These are phyloP conservation scores for Heterodera carotae DNA, from an alignment of 1,140 invertebrate species.

Conservation along the genomic window DNA sequence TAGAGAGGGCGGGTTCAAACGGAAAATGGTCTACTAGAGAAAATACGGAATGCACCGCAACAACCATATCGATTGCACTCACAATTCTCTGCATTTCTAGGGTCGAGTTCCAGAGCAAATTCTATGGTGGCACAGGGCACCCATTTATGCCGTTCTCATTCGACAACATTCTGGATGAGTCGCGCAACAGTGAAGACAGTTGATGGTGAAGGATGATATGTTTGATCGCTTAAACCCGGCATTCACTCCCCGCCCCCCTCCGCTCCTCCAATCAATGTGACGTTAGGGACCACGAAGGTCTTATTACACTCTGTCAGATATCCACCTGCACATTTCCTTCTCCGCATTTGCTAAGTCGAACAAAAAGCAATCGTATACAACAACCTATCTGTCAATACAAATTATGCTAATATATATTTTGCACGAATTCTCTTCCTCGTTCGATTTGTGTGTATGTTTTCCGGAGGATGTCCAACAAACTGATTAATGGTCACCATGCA, in stretches of 20 bases:
- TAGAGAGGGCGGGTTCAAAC: too few relatives aligned
- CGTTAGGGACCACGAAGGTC: background rate
- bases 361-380: background rate
- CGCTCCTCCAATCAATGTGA: background rate
- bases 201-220: background rate
- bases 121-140: constrained; percentile 79
- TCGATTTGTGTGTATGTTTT: too few relatives aligned
- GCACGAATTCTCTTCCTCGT: too few relatives aligned
- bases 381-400: too few relatives aligned
- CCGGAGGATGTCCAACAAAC: too few relatives aligned
- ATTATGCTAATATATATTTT: too few relatives aligned
- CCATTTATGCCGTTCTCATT: constrained; percentile 92
- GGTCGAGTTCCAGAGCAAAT: constrained; percentile 98
- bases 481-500: background rate
- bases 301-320: constrained; percentile 2
- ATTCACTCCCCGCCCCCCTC: background rate
- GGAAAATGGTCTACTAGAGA: too few relatives aligned
- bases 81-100: constrained; percentile 71
- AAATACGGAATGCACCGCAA: too few relatives aligned
- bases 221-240: background rate
- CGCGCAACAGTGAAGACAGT: constrained; percentile 58
- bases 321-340: too few relatives aligned
- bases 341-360: background rate
- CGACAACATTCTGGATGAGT: constrained; percentile 77
- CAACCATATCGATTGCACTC: too few relatives aligned